Conservation (phyloP, 2,113 vertebrate species). For the Pelecanoides urinatrix region DNA sequence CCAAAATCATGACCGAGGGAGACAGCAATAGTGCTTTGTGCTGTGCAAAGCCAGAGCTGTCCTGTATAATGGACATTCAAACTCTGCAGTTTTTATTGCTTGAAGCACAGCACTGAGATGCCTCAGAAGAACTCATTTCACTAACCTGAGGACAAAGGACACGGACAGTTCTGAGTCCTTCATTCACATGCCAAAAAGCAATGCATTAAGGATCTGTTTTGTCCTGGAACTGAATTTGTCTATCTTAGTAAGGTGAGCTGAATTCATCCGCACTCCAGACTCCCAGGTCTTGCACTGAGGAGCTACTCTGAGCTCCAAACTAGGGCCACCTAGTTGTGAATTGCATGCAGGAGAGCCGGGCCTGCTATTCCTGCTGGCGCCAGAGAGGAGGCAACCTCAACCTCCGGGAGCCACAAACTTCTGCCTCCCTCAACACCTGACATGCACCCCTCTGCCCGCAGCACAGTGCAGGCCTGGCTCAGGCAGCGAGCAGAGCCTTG, state of each 20-base stretch:
- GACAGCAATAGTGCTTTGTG: background rate
- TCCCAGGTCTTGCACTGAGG: background rate
- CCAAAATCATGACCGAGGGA: background rate
- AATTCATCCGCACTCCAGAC: background rate
- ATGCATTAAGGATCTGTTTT: background rate
- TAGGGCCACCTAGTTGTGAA: background rate
- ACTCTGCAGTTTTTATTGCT: background rate
- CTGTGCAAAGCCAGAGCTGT: background rate
- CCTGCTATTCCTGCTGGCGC: background rate
- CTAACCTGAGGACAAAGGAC: background rate
- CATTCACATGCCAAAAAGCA: background rate
- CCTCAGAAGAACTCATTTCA: background rate
- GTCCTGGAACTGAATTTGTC: background rate
- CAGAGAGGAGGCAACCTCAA: background rate
- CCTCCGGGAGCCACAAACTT: background rate
- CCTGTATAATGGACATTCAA: background rate
- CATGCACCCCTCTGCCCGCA: background rate
- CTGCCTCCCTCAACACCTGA: background rate
- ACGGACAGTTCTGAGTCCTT: background rate
- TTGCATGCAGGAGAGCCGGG: background rate
- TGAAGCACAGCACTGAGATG: background rate
- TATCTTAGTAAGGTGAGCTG: background rate
- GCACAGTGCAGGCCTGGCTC: background rate
- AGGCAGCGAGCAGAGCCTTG: background rate
- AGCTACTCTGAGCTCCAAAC: background rate